Evolutionary conservation across 2,113 vertebrate species (phyloP).

Genomic region (Dipodomys ordii): DNA sequence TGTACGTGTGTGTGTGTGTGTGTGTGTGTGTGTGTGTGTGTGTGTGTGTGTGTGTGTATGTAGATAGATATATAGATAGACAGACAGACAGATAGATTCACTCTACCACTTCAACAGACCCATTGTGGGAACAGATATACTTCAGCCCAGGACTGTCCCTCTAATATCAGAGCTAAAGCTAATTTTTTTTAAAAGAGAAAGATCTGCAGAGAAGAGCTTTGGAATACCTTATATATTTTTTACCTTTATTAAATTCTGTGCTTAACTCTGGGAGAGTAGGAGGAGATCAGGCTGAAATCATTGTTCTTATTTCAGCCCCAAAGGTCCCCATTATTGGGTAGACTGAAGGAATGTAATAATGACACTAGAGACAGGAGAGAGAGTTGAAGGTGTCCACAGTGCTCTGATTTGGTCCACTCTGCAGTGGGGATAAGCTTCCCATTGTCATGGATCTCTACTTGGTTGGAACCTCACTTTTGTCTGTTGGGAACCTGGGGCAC

Average conservation of each 20-base stretch:
- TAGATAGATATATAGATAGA: neutral
- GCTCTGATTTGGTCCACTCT: neutral
- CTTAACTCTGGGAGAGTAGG: constrained; percentile 21
- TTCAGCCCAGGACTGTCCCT: constrained; percentile 25
- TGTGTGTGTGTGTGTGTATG: too few species aligned
- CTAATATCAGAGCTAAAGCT: constrained; percentile 44
- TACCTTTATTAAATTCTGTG: constrained; percentile 81
- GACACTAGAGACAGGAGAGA: constrained; percentile 23
- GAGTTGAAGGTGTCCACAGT: neutral
- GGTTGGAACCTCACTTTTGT: neutral
- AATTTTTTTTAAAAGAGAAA: constrained; percentile 41
- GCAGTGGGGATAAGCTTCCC: neutral
- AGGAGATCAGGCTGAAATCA: neutral
- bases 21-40: neutral
- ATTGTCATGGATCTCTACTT: neutral
- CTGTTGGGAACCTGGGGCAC: rapidly evolving
- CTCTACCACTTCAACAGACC: neutral
- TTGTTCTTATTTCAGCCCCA: constrained; percentile 74
- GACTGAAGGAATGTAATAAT: constrained; percentile 74
- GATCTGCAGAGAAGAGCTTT: constrained; percentile 38
- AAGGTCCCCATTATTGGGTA: constrained; percentile 73
- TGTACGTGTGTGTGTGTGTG: neutral
- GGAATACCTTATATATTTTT: constrained; percentile 49
- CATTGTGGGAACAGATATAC: constrained; percentile 8
- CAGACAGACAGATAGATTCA: neutral